phyloP scores from a whole-genome alignment of 1,140 invertebrate genomes.

The Drosophila saltans region DNA sequence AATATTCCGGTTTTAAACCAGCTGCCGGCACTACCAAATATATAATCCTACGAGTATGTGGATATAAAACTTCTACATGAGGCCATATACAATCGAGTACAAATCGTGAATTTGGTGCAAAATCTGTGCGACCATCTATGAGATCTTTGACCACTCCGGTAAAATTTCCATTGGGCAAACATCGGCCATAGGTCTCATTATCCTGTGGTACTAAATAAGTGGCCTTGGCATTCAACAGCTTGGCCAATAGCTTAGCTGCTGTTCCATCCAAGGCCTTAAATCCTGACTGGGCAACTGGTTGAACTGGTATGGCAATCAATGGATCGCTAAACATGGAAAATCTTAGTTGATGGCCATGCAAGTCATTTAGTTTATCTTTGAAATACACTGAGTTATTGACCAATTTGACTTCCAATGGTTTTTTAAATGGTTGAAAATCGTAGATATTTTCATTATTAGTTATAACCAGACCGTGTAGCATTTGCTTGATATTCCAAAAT shows the following conservation, averaged over 20 bases:
- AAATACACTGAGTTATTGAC: slow-evolving; percentile 16
- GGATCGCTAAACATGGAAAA: slow-evolving; percentile 72
- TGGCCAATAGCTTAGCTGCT: slow-evolving; percentile 46
- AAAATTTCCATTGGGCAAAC: slow-evolving; percentile 55
- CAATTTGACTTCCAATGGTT: slow-evolving; percentile 39
- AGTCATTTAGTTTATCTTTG: slow-evolving; percentile 57
- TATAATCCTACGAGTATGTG: slow-evolving; percentile 47
- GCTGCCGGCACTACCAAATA: slow-evolving; percentile 71
- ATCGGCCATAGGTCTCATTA: slow-evolving; percentile 67
- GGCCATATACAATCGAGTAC: slow-evolving; percentile 61
- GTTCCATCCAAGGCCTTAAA: slow-evolving; percentile 60
- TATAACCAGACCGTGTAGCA: slow-evolving; percentile 63
- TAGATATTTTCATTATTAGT: slow-evolving; percentile 35
- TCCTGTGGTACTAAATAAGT: slow-evolving; percentile 58
- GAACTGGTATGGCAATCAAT: slow-evolving; percentile 52
- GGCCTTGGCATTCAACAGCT: slow-evolving; percentile 61
- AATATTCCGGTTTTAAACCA: slow-evolving; percentile 59
- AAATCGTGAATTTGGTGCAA: slow-evolving; percentile 67
- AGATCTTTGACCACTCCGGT: slow-evolving; percentile 64
- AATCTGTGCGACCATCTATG: slow-evolving; percentile 47
- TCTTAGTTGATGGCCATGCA: slow-evolving; percentile 55
- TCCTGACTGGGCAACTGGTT: slow-evolving; percentile 36
- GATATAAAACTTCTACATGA: slow-evolving; percentile 64
- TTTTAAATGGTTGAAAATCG: slow-evolving; percentile 70
- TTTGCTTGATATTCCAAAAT: slow-evolving; percentile 52